Evolutionary conservation across 2,888 invertebrate genomes (phyloP).

Genomic region (Aplocera efformata): DNA sequence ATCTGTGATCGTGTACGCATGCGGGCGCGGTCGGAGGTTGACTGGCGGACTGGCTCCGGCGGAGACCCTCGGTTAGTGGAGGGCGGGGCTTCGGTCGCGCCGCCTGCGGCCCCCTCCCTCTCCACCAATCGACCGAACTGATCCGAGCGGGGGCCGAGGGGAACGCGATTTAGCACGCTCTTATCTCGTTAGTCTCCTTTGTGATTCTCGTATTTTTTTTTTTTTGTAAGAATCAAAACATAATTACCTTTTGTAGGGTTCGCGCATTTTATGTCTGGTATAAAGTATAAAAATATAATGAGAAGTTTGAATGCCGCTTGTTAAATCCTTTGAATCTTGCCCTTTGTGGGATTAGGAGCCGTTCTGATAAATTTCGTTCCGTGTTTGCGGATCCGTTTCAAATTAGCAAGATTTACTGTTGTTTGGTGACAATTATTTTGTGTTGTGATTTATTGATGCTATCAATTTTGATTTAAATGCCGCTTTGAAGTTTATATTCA

Average conservation of each 20-base stretch:
- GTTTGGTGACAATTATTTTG: slow-evolving; percentile 54
- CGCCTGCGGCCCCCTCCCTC: slow-evolving; percentile 50
- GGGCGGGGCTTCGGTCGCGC: slow-evolving; percentile 34
- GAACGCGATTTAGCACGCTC: slow-evolving; percentile 79
- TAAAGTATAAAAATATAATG: slow-evolving; percentile 80
- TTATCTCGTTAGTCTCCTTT: slow-evolving; percentile 81
- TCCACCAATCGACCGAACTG: slow-evolving; percentile 77
- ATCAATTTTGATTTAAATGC: slow-evolving; percentile 9
- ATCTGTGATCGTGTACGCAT: slow-evolving; percentile 74
- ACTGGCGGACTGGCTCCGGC: slow-evolving; percentile 57
- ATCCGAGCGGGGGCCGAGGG: slow-evolving; percentile 70
- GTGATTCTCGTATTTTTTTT: slow-evolving; percentile 78
- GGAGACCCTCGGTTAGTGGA: slow-evolving; percentile 45
- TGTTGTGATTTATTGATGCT: slow-evolving; percentile 51
- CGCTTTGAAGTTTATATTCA: slow-evolving; percentile 16
- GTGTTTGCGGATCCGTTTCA: slow-evolving; percentile 67
- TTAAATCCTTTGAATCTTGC: slow-evolving; percentile 73
- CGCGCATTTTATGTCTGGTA: slow-evolving; percentile 75
- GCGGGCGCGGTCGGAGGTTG: slow-evolving; percentile 74
- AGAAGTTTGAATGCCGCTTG: slow-evolving; percentile 75
- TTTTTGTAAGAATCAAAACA: slow-evolving; percentile 79
- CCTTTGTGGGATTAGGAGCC: slow-evolving; percentile 70
- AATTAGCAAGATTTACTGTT: slow-evolving; percentile 74
- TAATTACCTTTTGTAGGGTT: slow-evolving; percentile 81
- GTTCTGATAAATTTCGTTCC: slow-evolving; percentile 48